Conservation (phyloP, 2,113 vertebrate species). For the Leptobrachium leishanense region DNA sequence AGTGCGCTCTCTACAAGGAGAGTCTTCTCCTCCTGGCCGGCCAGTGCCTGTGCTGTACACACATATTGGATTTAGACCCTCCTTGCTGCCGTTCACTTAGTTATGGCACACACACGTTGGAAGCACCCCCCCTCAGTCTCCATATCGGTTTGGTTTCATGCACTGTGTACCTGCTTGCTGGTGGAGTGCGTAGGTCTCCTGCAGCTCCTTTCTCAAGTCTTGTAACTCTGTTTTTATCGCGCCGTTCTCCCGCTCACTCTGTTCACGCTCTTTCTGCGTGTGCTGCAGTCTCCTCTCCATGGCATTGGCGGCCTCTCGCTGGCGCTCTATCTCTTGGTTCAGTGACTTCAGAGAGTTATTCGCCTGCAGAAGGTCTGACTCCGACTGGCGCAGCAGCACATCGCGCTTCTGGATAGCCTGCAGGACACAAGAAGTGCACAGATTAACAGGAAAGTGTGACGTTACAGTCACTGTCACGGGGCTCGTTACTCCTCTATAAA, state of each 20-base stretch:
- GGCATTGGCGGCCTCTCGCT: slow-evolving; percentile 36
- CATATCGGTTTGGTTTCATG: neutral
- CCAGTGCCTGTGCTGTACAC: slow-evolving; percentile 58
- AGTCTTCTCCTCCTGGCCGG: slow-evolving; percentile 60
- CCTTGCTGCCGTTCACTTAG: neutral
- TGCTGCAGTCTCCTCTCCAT: slow-evolving; percentile 56
- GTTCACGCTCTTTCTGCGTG: slow-evolving; percentile 52
- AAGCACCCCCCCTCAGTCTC: too few species aligned
- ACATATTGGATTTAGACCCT: neutral
- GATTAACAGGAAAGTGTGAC: too few species aligned
- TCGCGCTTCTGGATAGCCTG: slow-evolving; percentile 65
- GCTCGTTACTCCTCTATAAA: too few species aligned
- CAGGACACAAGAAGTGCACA: slow-evolving; percentile 9
- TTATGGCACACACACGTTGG: too few species aligned
- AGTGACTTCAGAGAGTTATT: slow-evolving; percentile 55
- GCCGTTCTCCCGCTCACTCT: slow-evolving; percentile 51
- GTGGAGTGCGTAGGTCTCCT: slow-evolving; percentile 54
- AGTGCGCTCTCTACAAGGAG: slow-evolving; percentile 50
- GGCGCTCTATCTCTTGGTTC: slow-evolving; percentile 57
- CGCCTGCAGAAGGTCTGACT: slow-evolving; percentile 60
- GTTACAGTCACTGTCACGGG: too few species aligned
- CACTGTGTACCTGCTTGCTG: slow-evolving; percentile 59
- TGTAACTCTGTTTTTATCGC: slow-evolving; percentile 54
- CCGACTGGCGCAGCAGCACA: slow-evolving; percentile 57
- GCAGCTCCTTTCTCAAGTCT: slow-evolving; percentile 54